Base-by-base conservation (phyloP, 1,140 invertebrate genomes). In the Psilanteris sp. region DNA sequence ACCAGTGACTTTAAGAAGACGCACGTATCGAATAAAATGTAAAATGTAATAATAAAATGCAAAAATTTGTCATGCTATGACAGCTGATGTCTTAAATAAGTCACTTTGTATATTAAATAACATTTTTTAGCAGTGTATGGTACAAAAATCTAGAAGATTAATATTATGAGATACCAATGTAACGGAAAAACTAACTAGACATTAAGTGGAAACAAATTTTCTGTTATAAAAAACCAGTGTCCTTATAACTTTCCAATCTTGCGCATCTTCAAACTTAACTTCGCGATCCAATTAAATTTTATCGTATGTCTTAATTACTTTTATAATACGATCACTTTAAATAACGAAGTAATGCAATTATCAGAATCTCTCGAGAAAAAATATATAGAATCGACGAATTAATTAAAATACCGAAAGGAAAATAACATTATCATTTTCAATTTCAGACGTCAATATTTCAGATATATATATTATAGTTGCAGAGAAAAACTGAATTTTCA, bases 401-500 rank as follows among this genome's bases (percentile, higher is more conserved):
- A 55, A 55, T 55, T 39, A 55, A 29, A 41, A 10, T n/a, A 15
- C 7, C 15, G 29, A 0, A 11, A 0, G 20, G 26, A 55, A 55
- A 4, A 20, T 7, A 16, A 41, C 34, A 41, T 55, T 55, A 55
- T 41, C 50, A 55, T 55, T 55, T 55, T 55, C 50, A 55, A 55
- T 55, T 39, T 39, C 36, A 4, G 13, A 14, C 10, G 22, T 24
- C 34, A 29, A 55, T 55, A 41, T 18, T 55, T 41, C 36, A 29
- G 24, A n/a, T n/a, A n/a, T n/a, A 50, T 34, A 34, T 50, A 50
- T 39, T 22, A 34, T 11, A 22, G 2, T 7, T 8, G 31, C 8
- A 1, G 29, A 13, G 22, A 34, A 34, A 50, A 46, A 41, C 24
- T 46, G 26, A 46, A 18, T 43, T 43, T 43, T 16, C 39, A 26